These are phyloP conservation scores for Enteromius paludinosus DNA, from an alignment of 2,797 vertebrate genomes.

Conservation along the genomic window DNA sequence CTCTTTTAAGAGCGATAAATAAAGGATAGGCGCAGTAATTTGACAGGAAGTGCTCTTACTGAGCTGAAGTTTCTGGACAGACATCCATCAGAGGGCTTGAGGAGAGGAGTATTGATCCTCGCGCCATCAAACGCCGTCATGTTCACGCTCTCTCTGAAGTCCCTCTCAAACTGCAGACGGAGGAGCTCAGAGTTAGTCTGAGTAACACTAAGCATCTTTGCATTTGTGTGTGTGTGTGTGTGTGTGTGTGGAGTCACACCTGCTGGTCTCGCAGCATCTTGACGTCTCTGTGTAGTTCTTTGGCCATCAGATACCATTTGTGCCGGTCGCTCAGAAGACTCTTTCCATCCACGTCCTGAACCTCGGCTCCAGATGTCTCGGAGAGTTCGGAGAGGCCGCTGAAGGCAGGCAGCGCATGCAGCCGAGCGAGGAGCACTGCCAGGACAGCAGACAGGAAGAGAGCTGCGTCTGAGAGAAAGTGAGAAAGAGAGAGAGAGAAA, in stretches of 20 bases:
- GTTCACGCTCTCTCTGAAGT: conserved; percentile 26
- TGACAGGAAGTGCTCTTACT: conserved; percentile 26
- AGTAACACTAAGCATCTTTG: background rate
- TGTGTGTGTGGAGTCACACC: conserved; percentile 57
- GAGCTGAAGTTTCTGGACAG: conserved; percentile 27
- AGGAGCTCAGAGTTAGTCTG: background rate
- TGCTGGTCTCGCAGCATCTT: conserved; percentile 52
- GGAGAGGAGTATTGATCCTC: conserved; percentile 3
- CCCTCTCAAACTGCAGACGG: conserved; percentile 37
- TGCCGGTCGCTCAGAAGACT: background rate
- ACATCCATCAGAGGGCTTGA: conserved; percentile 32
- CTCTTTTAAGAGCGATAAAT: background rate
- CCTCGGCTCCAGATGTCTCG: conserved; percentile 70
- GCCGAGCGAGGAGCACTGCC: conserved; percentile 54
- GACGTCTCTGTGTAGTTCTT: background rate
- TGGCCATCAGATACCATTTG: conserved; percentile 43
- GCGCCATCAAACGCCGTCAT: background rate
- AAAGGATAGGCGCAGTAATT: background rate
- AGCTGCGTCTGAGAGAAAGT: background rate
- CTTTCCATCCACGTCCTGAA: background rate
- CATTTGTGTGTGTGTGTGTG: background rate
- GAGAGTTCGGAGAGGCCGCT: background rate
- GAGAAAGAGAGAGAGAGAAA: conserved; percentile 36
- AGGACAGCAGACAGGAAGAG: conserved; percentile 8
- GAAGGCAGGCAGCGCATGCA: conserved; percentile 15